phyloP scores from a whole-genome alignment of 2,113 vertebrate genomes.

The Callorhinus ursinus region DNA sequence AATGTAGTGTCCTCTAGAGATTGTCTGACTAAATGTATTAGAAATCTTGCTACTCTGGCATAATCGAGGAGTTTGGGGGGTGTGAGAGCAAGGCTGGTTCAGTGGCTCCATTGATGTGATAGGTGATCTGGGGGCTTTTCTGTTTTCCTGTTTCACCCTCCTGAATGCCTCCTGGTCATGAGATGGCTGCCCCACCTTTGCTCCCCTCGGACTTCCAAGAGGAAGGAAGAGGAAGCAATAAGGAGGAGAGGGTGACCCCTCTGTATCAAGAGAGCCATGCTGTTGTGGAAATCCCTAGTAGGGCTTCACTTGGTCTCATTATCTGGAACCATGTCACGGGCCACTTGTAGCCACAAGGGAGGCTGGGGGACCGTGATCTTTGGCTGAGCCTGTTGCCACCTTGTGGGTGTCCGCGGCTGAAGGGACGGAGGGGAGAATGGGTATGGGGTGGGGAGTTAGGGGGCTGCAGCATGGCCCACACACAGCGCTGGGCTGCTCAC shows the following conservation, averaged over 20 bases:
- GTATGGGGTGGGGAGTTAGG: rapidly evolving
- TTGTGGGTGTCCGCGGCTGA: rapidly evolving
- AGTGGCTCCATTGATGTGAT: rapidly evolving
- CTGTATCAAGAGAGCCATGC: neutral
- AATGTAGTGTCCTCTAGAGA: neutral
- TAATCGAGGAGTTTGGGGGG: neutral
- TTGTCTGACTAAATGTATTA: neutral
- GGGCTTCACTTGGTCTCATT: neutral
- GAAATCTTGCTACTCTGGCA: neutral
- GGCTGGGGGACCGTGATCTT: neutral
- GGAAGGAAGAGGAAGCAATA: neutral
- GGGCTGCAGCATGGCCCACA: rapidly evolving
- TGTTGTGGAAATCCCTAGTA: neutral
- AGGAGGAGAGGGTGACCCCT: neutral
- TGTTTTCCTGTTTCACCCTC: neutral
- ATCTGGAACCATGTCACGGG: neutral
- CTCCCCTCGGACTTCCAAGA: neutral
- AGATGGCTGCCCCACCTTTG: too few relatives aligned
- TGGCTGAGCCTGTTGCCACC: neutral
- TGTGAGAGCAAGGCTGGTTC: neutral
- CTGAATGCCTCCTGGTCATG: neutral
- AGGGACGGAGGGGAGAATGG: neutral
- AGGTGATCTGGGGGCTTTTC: neutral
- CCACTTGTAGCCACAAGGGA: neutral
- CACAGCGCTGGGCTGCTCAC: too few relatives aligned